Evolutionary conservation across 2,797 vertebrate genomes (phyloP).

Genomic region (Molossus molossus): DNA sequence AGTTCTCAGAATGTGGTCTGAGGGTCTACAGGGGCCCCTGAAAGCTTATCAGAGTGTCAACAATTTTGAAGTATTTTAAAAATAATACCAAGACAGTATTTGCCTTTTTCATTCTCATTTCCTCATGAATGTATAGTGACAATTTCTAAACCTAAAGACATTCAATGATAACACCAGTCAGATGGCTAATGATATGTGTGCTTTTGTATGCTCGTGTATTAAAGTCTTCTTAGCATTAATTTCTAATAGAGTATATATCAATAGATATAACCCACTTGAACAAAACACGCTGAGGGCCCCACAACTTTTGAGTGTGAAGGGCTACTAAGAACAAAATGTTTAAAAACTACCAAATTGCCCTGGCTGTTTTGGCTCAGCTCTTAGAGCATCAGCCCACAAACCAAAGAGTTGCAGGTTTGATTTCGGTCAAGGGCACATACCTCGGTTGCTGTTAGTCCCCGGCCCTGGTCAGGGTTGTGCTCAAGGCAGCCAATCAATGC

Average conservation of each 20-base stretch:
- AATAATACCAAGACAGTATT: not conserved
- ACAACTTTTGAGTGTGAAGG: not conserved
- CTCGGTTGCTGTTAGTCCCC: no score
- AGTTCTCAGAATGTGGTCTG: conserved; percentile 7
- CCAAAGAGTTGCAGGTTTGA: no score
- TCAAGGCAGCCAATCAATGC: no score
- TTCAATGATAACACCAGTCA: not conserved
- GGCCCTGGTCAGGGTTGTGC: no score
- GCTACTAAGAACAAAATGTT: not conserved
- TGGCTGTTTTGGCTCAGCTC: no score
- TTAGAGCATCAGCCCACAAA: no score
- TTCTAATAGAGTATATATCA: not conserved
- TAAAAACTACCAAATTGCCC: not conserved
- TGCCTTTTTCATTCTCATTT: conserved; percentile 25
- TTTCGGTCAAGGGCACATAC: no score
- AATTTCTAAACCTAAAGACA: conserved; percentile 38
- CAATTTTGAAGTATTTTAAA: conserved; percentile 17
- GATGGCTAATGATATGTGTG: not conserved
- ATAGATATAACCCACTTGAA: not conserved
- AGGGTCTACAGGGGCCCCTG: not conserved
- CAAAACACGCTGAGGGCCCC: not conserved
- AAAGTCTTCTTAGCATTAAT: not conserved
- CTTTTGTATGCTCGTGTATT: not conserved
- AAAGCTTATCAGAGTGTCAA: not conserved
- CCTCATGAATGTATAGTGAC: not conserved